Percentiles rank a stretch among this genome's conserved stretches.
Conservation (phyloP, 2,113 vertebrate genomes). For the Phrynocephalus versicolor region DNA sequence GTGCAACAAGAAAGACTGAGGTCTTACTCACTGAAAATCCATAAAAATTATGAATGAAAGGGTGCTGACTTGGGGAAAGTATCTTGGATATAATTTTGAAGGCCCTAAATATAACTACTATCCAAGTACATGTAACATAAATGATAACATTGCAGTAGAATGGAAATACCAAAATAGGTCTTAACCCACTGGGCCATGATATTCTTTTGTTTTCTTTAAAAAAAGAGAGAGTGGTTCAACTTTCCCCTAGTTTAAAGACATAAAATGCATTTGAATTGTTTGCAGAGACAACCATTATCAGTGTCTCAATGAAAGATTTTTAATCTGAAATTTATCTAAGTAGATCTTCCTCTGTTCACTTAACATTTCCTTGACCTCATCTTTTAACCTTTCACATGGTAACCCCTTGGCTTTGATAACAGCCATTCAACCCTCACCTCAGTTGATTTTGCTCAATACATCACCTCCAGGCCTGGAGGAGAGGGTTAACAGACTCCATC, state of each 20-base stretch:
- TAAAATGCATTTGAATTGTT: conserved; percentile 25
- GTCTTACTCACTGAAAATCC: neutral
- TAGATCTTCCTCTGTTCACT: conserved; percentile 71
- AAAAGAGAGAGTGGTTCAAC: conserved; percentile 8
- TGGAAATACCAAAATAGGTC: neutral
- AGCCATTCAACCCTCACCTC: conserved; percentile 66
- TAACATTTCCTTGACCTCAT: conserved; percentile 80
- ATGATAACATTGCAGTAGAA: neutral
- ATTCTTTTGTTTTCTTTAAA: conserved; percentile 31
- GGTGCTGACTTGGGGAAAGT: neutral
- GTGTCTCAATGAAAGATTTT: conserved; percentile 55
- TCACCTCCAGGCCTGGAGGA: conserved; percentile 62
- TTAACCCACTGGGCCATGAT: neutral
- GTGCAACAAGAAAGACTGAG: no score
- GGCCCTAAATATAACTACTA: neutral
- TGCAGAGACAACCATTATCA: conserved; percentile 54
- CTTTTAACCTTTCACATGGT: conserved; percentile 75
- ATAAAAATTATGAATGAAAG: neutral
- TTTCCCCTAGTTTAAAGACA: conserved; percentile 19
- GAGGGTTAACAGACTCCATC: conserved; percentile 67
- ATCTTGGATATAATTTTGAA: neutral
- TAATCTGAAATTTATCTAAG: conserved; percentile 74
- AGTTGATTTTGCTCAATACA: conserved; percentile 56
- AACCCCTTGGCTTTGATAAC: conserved; percentile 72
- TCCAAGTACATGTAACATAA: neutral